Percentiles rank a stretch among this genome's conserved stretches.
Evolutionary conservation across 1,140 invertebrate species (phyloP).

Genomic region (Cephus cinctus): DNA sequence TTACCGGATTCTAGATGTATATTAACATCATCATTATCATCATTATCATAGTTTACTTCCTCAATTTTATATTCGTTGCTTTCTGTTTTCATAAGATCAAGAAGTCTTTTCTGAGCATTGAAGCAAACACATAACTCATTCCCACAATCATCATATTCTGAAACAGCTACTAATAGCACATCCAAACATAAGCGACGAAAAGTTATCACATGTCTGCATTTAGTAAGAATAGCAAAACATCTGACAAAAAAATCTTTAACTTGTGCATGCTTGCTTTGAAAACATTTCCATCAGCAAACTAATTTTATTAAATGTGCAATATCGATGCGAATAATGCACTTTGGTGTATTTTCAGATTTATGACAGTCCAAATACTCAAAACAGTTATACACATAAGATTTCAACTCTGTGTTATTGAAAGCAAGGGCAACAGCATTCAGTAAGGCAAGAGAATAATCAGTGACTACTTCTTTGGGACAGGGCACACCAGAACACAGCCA

Average conservation of each 20-base stretch:
- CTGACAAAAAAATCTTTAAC: constrained; percentile 25
- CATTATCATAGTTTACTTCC: neutral
- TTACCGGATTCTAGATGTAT: neutral
- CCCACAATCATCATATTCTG: neutral
- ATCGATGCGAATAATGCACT: constrained; percentile 18
- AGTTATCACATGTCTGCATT: neutral
- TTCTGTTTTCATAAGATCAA: constrained; percentile 3
- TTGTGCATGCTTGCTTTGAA: constrained; percentile 1
- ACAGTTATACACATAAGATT: constrained; percentile 10
- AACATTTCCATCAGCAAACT: constrained; percentile 15
- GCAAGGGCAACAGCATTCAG: constrained; percentile 13
- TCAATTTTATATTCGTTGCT: neutral
- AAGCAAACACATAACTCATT: neutral
- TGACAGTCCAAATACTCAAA: neutral
- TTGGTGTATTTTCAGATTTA: neutral
- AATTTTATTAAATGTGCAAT: constrained; percentile 25
- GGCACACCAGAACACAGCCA: constrained; percentile 6
- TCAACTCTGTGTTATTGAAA: constrained; percentile 6
- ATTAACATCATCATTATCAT: neutral
- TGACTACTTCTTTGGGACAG: constrained; percentile 11
- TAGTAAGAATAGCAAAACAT: constrained; percentile 8
- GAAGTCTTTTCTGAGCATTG: constrained; percentile 2
- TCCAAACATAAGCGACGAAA: constrained; percentile 2
- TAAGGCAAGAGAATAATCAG: constrained; percentile 16
- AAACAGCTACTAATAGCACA: neutral